phyloP scores from a whole-genome alignment of 1,140 invertebrate species.

The Drosophila pseudoananassae region DNA sequence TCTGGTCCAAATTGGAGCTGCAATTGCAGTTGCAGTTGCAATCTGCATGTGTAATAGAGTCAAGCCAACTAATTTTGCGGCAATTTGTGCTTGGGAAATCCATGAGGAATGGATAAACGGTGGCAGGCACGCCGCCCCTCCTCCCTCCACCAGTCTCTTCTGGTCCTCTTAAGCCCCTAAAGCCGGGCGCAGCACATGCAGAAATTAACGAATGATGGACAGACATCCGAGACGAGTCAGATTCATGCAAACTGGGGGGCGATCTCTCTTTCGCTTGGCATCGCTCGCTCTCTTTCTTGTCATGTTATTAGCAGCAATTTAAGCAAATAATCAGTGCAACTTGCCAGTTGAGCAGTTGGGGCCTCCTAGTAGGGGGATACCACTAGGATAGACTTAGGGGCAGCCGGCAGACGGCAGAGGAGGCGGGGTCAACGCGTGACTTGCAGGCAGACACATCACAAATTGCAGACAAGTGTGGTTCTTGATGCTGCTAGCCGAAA shows the following conservation, averaged over 20 bases:
- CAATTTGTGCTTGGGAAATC: constrained; percentile 62
- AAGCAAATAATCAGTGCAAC: constrained; percentile 83
- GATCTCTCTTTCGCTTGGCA: constrained; percentile 28
- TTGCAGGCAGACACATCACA: constrained; percentile 67
- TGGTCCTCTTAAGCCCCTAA: background rate
- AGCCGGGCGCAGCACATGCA: constrained; percentile 31
- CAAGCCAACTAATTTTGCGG: constrained; percentile 63
- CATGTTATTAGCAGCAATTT: constrained; percentile 84
- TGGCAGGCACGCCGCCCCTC: constrained; percentile 44
- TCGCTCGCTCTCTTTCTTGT: constrained; percentile 65
- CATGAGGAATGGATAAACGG: constrained; percentile 55
- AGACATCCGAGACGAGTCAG: constrained; percentile 58
- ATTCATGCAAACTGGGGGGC: constrained; percentile 66
- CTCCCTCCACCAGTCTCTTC: constrained; percentile 1
- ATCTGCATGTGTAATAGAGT: constrained; percentile 64
- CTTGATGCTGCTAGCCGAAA: constrained; percentile 43
- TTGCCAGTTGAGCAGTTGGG: constrained; percentile 41
- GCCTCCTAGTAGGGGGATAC: too few relatives aligned
- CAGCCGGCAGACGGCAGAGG: background rate
- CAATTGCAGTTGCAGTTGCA: constrained; percentile 60
- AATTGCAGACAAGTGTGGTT: constrained; percentile 51
- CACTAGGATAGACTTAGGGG: background rate
- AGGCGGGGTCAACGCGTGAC: constrained; percentile 65
- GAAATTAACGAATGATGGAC: constrained; percentile 81
- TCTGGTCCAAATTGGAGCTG: constrained; percentile 54